Conservation (phyloP, 2,888 invertebrate genomes). For the Congeria kusceri region DNA sequence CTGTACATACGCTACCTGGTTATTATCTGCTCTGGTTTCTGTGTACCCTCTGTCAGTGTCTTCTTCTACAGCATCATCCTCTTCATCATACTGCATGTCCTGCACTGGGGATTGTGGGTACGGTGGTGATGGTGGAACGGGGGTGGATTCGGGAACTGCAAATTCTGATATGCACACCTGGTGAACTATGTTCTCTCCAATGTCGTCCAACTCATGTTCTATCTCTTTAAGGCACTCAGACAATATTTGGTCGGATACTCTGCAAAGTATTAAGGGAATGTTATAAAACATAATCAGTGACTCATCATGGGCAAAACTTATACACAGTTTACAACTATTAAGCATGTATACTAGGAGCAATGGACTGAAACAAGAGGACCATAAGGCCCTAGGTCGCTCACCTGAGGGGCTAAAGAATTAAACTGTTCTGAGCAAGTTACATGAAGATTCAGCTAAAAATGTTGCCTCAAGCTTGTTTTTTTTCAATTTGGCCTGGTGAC, state of each 20-base stretch:
- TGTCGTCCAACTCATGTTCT: conserved; percentile 76
- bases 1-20: conserved; percentile 19
- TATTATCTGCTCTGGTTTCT: neutral
- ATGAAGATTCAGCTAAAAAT: too few species aligned
- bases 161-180: conserved; percentile 82
- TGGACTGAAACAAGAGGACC: neutral
- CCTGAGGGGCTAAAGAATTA: too few species aligned
- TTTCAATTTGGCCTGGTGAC: too few species aligned
- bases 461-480: too few species aligned
- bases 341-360: neutral
- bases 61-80: conserved; percentile 11
- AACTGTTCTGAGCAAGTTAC: too few species aligned
- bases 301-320: neutral
- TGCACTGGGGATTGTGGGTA: conserved; percentile 1
- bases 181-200: conserved; percentile 79
- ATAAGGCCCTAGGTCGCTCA: too few species aligned
- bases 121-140: neutral
- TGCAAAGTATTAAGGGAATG: conserved; percentile 52
- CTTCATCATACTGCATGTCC: conserved; percentile 31
- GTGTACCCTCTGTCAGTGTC: conserved; percentile 6
- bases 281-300: neutral
- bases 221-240: conserved; percentile 78
- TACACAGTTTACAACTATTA: too few species aligned
- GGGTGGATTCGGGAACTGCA: conserved; percentile 45
- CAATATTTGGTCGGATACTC: conserved; percentile 78